These are phyloP conservation scores for Suricata suricatta DNA, from an alignment of 2,113 vertebrate genomes.

Conservation along the genomic window DNA sequence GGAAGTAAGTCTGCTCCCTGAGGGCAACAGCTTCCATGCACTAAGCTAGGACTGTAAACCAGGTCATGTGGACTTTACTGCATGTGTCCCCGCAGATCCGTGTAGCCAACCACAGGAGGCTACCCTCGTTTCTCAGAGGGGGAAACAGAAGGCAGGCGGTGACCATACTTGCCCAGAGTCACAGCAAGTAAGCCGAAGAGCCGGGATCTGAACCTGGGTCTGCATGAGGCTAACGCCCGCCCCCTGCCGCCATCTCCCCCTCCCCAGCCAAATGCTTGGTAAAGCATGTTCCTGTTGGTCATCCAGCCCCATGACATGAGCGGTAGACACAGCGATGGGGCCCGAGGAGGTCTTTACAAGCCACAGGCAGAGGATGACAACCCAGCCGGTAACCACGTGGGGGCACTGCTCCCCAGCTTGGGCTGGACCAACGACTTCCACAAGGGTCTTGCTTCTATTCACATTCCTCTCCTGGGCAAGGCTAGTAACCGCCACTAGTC, in stretches of 20 bases:
- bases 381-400: background rate
- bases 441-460: background rate
- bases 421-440: rapidly evolving
- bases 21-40: rapidly evolving
- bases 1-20: background rate
- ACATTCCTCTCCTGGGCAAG: background rate
- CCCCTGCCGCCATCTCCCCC: background rate
- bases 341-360: background rate
- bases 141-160: background rate
- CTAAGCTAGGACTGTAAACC: rapidly evolving
- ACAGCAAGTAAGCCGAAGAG: background rate
- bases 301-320: background rate
- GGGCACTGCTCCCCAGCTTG: rapidly evolving
- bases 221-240: rapidly evolving
- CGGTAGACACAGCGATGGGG: background rate
- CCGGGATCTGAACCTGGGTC: background rate
- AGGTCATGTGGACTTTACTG: rapidly evolving
- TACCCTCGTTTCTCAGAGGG: background rate
- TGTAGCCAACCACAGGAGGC: background rate
- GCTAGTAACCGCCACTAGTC: background rate
- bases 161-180: background rate
- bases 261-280: rapidly evolving
- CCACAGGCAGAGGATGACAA: too few relatives aligned
- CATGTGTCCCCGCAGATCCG: background rate
- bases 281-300: rapidly evolving